Base-by-base conservation (phyloP, 2,888 invertebrate genomes). In the Cephus pulcher region DNA sequence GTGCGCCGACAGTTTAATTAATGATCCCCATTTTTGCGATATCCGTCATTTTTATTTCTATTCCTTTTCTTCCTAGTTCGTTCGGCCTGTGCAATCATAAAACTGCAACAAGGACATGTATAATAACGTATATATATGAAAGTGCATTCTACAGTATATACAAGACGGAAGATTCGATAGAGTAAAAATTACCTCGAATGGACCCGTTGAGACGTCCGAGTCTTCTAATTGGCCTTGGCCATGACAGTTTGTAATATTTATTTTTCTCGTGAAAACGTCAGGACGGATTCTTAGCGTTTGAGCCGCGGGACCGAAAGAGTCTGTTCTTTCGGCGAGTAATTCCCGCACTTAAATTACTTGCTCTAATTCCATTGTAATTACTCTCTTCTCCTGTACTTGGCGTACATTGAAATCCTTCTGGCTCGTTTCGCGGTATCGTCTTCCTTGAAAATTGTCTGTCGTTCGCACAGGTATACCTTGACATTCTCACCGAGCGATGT, bases 291-390 rank as follows among this genome's bases (percentile, higher is more conserved):
- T 79, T 80, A 34, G 75, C 75, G 75, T 70, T 56, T 9, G 23
- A 56, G 56, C 23, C 56, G 9, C 35, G 9, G 1, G 9, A 2
- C 56, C 23, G 23, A 56, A 56, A 56, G 9, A 23, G 6, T 81
- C 76, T 78, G 77, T 79, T 83, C 81, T 79, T 83, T 84, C 75
- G 80, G 76, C 79, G 81, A 78, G 85, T 87, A 88, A 87, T 88
- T 86, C 87, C 87, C 86, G 80, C 86, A 79, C 82, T 86, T 85
- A 82, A 86, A 87, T 88, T 86, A 86, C 83, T 84, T 83, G 86
- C 86, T 89, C 89, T 89, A 88, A 89, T 90, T 90, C 87, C 88
- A 80, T 34, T 75, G 87, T 89, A 89, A 89, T 90, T 89, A 88
- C 88, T 89, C 88, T 88, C 84, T 89, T 88, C 86, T 86, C 34